phyloP scores from a whole-genome alignment of 2,888 invertebrate genomes.

The Dolichopus griseipennis region DNA sequence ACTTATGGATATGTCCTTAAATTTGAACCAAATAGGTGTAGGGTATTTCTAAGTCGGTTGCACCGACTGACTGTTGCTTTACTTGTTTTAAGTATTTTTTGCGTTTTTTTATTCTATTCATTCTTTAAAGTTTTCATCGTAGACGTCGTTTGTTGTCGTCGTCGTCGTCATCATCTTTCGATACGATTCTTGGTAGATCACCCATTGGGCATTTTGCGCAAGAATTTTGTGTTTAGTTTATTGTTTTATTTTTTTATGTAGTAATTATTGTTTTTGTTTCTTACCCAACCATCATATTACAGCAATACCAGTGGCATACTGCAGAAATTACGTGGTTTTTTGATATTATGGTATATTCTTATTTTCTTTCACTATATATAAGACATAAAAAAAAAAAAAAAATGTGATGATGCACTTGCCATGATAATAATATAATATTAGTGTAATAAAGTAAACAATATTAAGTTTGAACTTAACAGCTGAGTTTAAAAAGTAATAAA shows the following conservation, averaged over 20 bases:
- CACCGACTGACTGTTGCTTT: too few relatives aligned
- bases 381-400: too few relatives aligned
- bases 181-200: not conserved
- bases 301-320: not conserved
- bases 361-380: too few relatives aligned
- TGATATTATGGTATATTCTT: not conserved
- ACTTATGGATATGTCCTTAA: too few relatives aligned
- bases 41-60: too few relatives aligned
- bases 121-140: not conserved
- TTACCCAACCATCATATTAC: not conserved
- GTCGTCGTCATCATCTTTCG: not conserved
- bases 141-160: too few relatives aligned
- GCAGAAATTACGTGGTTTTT: not conserved
- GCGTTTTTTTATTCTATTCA: not conserved
- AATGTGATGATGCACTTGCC: not conserved
- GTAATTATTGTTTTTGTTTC: not conserved
- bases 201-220: slow-evolving; percentile 3
- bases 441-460: slow-evolving; percentile 6
- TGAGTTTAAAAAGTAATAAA: not conserved
- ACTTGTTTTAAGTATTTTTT: not conserved
- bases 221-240: not conserved
- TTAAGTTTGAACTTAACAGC: slow-evolving; percentile 6
- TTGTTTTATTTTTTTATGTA: not conserved
- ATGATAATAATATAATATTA: not conserved
- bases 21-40: too few relatives aligned